phyloP scores from a whole-genome alignment of 2,113 vertebrate species.

The Carassius carassius region DNA sequence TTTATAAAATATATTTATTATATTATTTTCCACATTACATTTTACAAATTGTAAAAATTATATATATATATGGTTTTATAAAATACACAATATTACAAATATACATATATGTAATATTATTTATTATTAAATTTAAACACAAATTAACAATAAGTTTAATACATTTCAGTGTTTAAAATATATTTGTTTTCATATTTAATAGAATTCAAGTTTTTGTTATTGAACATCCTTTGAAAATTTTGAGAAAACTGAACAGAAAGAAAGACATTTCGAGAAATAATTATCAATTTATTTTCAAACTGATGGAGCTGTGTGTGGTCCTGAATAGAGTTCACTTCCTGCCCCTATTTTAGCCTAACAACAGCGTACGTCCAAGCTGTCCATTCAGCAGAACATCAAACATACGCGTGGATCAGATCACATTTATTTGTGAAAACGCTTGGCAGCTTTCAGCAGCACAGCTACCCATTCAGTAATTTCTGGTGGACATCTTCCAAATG shows the following conservation, averaged over 20 bases:
- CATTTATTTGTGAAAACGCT: neutral
- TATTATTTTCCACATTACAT: no score
- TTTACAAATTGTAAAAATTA: no score
- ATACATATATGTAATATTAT: neutral
- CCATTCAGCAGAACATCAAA: slow-evolving; percentile 9
- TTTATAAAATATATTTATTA: no score
- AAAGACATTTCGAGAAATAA: neutral
- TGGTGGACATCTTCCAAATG: neutral
- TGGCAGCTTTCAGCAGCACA: slow-evolving; percentile 1
- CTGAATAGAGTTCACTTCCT: neutral
- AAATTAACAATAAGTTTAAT: neutral
- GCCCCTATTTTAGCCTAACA: neutral
- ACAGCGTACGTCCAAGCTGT: neutral
- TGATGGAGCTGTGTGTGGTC: neutral
- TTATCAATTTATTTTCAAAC: neutral
- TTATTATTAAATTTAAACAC: neutral
- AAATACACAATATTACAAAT: no score
- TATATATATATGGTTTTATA: no score
- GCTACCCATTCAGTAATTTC: neutral
- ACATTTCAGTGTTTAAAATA: neutral
- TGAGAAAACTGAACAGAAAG: neutral
- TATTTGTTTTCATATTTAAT: neutral
- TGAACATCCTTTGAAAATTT: neutral
- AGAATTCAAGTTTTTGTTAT: neutral
- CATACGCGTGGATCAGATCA: neutral